Conservation (phyloP, 2,888 invertebrate species). For the Entomobrya proxima region DNA sequence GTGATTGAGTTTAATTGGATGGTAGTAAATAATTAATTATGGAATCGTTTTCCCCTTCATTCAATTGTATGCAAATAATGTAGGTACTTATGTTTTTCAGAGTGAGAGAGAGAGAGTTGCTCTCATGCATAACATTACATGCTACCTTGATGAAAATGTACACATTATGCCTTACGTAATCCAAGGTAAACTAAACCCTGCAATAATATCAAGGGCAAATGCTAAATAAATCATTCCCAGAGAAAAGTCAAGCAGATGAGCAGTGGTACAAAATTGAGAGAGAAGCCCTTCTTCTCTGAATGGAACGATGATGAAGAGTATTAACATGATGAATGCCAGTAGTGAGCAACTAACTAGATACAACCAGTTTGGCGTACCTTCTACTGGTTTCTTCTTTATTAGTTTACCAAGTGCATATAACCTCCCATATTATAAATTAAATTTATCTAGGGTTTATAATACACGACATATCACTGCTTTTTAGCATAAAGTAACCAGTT, state of each 20-base stretch:
- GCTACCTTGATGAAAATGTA: background rate
- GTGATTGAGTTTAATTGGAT: slow-evolving; percentile 10
- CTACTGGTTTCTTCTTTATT: background rate
- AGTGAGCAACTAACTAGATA: background rate
- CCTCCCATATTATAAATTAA: background rate
- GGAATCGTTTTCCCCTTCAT: background rate
- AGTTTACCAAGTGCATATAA: background rate
- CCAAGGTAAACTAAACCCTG: background rate
- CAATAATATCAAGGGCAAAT: background rate
- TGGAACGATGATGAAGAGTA: background rate
- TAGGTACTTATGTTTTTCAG: background rate
- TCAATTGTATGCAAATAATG: background rate
- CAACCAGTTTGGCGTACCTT: background rate
- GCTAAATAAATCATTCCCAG: slow-evolving; percentile 1
- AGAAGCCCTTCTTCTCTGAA: too few relatives aligned
- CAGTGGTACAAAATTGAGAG: background rate
- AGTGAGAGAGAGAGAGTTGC: background rate
- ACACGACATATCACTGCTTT: background rate
- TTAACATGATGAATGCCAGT: slow-evolving; percentile 26
- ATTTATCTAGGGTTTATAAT: background rate
- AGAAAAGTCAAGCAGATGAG: slow-evolving; percentile 20
- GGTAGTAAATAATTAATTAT: slow-evolving; percentile 31
- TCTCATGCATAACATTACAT: background rate
- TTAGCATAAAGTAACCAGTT: slow-evolving; percentile 15
- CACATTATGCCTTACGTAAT: background rate